Evolutionary conservation across 2,113 vertebrate genomes (phyloP), one percentile per base, ranked within the genome.

Genomic region (Ivindomyrus marchei): DNA sequence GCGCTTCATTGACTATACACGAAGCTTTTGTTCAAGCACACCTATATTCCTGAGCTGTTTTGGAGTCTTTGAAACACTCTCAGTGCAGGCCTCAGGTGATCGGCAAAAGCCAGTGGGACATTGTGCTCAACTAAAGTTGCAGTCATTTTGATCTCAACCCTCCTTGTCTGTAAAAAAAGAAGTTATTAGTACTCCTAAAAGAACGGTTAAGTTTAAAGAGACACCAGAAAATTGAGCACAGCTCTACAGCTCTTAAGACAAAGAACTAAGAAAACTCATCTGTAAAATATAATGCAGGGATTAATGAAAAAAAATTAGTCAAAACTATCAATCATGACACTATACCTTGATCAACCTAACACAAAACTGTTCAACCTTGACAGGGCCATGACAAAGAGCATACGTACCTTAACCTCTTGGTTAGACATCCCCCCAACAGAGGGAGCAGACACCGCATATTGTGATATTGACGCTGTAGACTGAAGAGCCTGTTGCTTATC

Each of bases 91-190:
- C 88, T 31, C 70, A 58, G 87, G 50, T 90, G 77, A 87, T 90
- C 87, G 19, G 87, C 74, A 58, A 85, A 39, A n/a, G 87, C 87
- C 45, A 88, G 39, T 13, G 87, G 77, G 7, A 90, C 42, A 31
- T 88, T 90, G 50, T 90, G 87, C 36, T 80, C 36, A 39, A 90
- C 52, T 45, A 47, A 31, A 31, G 27, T 42, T 77, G 66, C 85
- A 53, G 89, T 86, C 85, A 90, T 39, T 90, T 90, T 90, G 56
- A 87, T 58, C 89, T 90, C 89, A 66, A 58, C 85, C 52, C 84
- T 90, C 56, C 84, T 90, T 90, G 89, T 87, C 89, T 87, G 45
- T 86, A 90, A 90, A 39, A 90, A 88, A 88, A 90, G 50, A 46
- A 89, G 49, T 52, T 50, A 89, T 50, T 47, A 85, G 45, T 47